Evolutionary conservation across 2,888 invertebrate species (phyloP).

Genomic region (Phragmatobia fuliginosa): DNA sequence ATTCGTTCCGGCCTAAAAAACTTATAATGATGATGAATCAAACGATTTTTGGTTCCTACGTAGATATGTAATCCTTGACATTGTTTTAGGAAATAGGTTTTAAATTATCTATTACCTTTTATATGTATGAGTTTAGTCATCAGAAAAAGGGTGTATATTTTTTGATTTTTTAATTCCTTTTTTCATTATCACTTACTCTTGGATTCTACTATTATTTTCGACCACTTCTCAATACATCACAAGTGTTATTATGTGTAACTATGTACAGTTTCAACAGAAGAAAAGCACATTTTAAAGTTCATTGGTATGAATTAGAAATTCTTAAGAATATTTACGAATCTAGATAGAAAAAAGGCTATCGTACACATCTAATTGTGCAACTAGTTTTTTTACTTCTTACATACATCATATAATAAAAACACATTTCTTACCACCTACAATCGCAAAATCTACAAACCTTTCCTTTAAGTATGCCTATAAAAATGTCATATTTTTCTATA

Average conservation of each 20-base stretch:
- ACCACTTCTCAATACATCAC: too few species aligned
- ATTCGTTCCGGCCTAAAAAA: conserved; percentile 36
- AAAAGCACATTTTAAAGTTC: too few species aligned
- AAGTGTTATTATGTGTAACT: too few species aligned
- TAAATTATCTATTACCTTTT: conserved; percentile 10
- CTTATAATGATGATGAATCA: conserved; percentile 21
- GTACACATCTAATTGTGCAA: not conserved
- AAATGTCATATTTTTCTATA: not conserved
- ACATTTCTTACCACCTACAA: not conserved
- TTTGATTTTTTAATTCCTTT: conserved; percentile 17
- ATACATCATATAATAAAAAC: too few species aligned
- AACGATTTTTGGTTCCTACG: conserved; percentile 5
- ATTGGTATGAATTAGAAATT: too few species aligned
- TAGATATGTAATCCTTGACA: conserved; percentile 20
- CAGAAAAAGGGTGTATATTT: conserved; percentile 22
- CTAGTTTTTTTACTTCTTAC: too few species aligned
- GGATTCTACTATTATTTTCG: too few species aligned
- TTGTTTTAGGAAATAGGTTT: conserved; percentile 18
- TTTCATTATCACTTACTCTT: not conserved
- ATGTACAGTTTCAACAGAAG: too few species aligned
- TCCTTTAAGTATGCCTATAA: not conserved
- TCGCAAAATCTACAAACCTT: not conserved
- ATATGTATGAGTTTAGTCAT: not conserved
- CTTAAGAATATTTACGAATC: not conserved
- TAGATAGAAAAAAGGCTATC: not conserved